Conservation (phyloP, 2,797 vertebrate genomes). For the Acipenser transmontanus region DNA sequence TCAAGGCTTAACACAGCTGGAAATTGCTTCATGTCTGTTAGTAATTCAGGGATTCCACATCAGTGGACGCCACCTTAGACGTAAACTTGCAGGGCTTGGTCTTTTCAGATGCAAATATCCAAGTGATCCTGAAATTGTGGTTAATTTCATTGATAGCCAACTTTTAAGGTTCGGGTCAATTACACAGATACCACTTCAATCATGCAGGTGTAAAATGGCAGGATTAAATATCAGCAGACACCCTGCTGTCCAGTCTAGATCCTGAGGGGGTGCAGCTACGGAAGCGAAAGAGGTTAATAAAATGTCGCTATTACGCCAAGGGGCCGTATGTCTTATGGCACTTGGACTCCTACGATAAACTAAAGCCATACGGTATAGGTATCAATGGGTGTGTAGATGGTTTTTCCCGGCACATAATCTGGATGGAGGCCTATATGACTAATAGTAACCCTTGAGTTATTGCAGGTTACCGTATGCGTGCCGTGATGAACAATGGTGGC, state of each 20-base stretch:
- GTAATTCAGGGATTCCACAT: too few relatives aligned
- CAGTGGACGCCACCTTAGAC: too few relatives aligned
- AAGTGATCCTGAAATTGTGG: too few relatives aligned
- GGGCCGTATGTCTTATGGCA: constrained; percentile 20
- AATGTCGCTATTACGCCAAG: neutral
- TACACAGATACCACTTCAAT: too few relatives aligned
- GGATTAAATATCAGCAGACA: constrained; percentile 7
- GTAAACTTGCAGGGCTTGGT: too few relatives aligned
- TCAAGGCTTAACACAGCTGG: too few relatives aligned
- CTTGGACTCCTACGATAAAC: constrained; percentile 16
- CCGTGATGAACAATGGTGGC: constrained; percentile 6
- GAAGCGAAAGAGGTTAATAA: constrained; percentile 1
- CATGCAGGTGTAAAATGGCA: constrained; percentile 13
- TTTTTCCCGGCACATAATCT: constrained; percentile 16
- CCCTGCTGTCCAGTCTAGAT: constrained; percentile 7
- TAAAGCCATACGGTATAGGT: constrained; percentile 8
- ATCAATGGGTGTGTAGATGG: constrained; percentile 20
- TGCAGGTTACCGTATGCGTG: constrained; percentile 10
- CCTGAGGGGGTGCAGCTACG: constrained; percentile 2
- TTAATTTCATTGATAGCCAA: too few relatives aligned
- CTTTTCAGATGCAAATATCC: too few relatives aligned
- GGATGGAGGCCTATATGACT: constrained; percentile 17
- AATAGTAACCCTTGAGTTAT: constrained; percentile 17
- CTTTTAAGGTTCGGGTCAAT: too few relatives aligned
- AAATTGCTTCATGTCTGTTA: too few relatives aligned